Conservation (phyloP, 2,797 vertebrate species). For the Myotis daubentonii region DNA sequence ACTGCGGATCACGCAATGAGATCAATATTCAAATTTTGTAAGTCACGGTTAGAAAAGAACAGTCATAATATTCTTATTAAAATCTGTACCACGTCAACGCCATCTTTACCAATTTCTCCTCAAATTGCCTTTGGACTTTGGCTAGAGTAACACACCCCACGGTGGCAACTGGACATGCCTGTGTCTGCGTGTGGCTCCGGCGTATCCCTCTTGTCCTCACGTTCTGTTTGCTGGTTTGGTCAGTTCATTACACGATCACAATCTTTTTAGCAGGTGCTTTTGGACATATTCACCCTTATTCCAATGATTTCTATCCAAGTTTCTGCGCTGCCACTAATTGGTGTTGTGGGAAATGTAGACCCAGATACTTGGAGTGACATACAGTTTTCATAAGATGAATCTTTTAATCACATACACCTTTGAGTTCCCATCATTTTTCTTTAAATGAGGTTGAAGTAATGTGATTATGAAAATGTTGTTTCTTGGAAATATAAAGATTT, state of each 20-base stretch:
- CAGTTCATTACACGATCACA: not conserved
- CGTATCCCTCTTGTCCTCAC: not conserved
- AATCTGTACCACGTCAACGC: not conserved
- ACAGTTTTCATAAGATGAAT: not conserved
- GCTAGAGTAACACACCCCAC: not conserved
- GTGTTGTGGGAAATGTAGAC: not conserved
- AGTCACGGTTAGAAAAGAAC: not conserved
- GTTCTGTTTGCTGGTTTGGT: not conserved
- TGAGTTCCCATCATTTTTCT: not conserved
- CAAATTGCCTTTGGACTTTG: not conserved
- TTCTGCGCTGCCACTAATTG: not conserved
- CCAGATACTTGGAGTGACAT: not conserved
- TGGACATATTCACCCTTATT: not conserved
- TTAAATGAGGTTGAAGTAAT: not conserved
- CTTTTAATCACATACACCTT: not conserved
- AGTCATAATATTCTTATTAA: not conserved
- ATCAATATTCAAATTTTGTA: not conserved
- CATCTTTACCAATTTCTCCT: not conserved
- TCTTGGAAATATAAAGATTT: not conserved
- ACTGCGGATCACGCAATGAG: not conserved
- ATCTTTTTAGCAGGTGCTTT: not conserved
- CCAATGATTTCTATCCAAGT: not conserved
- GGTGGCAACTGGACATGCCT: rapidly evolving
- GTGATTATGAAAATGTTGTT: not conserved
- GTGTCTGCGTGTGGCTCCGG: not conserved